phyloP scores from a whole-genome alignment of 2,113 vertebrate genomes.

The Elanoides forficatus region DNA sequence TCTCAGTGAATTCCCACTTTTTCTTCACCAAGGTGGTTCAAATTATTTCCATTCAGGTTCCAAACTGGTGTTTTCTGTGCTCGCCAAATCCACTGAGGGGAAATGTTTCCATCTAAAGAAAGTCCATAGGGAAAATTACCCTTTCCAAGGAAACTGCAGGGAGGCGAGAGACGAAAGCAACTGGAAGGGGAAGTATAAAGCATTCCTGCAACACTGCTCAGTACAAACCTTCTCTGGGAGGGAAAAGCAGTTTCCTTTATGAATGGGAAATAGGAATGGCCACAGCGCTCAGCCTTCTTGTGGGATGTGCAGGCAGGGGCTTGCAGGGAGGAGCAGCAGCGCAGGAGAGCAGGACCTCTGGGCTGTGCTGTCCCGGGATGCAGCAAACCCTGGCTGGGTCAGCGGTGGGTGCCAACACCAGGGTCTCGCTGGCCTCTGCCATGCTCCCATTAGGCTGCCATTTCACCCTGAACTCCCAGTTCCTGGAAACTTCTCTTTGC shows the following conservation, averaged over 20 bases:
- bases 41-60: not conserved
- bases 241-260: not conserved
- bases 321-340: not conserved
- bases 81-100: not conserved
- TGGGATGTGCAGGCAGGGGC: not conserved
- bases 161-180: not conserved
- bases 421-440: not conserved
- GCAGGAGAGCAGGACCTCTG: not conserved
- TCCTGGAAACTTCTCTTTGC: not conserved
- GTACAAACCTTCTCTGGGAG: not conserved
- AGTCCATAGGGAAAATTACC: not conserved
- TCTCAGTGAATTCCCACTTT: not conserved
- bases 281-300: not conserved
- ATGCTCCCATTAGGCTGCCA: not conserved
- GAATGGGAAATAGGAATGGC: not conserved
- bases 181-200: not conserved
- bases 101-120: not conserved
- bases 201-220: not conserved
- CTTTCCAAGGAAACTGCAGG: slow-evolving; percentile 12
- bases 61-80: not conserved
- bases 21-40: not conserved
- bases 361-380: no score
- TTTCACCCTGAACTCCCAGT: not conserved
- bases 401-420: rapidly evolving
- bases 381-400: not conserved